These are phyloP conservation scores for Pagetopsis macropterus DNA, from an alignment of 2,797 vertebrate species.

Conservation along the genomic window DNA sequence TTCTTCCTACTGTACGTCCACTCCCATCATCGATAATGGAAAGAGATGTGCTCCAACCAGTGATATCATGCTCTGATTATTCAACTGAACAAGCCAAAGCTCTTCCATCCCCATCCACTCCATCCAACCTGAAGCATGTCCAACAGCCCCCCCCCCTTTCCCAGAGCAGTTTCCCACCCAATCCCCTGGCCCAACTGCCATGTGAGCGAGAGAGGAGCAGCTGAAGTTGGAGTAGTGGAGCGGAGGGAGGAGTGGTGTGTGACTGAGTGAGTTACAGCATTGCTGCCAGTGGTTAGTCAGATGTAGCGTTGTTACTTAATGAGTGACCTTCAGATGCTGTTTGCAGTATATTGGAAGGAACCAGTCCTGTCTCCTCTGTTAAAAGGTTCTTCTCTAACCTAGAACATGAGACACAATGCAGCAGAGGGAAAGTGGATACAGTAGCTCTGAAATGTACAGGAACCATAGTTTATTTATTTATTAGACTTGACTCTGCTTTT, in stretches of 20 bases:
- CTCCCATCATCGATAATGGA: background rate
- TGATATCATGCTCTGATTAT: slow-evolving; percentile 71
- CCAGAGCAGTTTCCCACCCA: slow-evolving; percentile 15
- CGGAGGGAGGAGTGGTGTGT: slow-evolving; percentile 20
- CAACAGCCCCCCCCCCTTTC: slow-evolving; percentile 28
- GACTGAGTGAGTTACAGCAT: slow-evolving; percentile 36
- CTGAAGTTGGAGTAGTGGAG: slow-evolving; percentile 25
- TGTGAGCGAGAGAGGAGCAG: slow-evolving; percentile 24
- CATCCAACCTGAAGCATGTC: slow-evolving; percentile 24
- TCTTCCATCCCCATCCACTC: slow-evolving; percentile 26
- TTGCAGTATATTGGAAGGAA: slow-evolving; percentile 81
- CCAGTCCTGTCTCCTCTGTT: slow-evolving; percentile 84
- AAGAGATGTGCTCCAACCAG: slow-evolving; percentile 33
- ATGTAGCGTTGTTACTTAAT: slow-evolving; percentile 80
- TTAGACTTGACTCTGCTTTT: background rate
- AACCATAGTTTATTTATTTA: background rate
- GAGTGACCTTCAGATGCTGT: slow-evolving; percentile 81
- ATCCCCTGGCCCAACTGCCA: background rate
- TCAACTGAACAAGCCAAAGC: slow-evolving; percentile 44
- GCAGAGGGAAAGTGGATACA: slow-evolving; percentile 13
- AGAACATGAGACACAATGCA: slow-evolving; percentile 72
- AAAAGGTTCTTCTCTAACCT: slow-evolving; percentile 88
- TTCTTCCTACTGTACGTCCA: background rate
- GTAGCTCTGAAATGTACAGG: background rate
- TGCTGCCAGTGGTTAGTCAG: slow-evolving; percentile 59